Conservation (phyloP, 1,140 invertebrate species). For the Psilanteris sp. region DNA sequence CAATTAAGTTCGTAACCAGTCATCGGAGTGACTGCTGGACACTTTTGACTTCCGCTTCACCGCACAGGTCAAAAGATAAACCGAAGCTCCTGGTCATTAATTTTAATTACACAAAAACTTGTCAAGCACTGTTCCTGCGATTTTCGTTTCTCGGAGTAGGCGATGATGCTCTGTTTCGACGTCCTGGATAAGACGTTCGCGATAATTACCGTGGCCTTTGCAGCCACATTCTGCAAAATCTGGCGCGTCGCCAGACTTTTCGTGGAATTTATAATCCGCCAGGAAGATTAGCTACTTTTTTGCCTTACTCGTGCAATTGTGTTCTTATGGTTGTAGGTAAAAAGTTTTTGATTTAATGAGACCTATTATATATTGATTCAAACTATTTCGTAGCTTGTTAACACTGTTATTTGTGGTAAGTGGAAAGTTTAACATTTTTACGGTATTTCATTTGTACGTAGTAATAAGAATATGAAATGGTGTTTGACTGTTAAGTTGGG, state of each 20-base stretch:
- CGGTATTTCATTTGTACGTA: too few relatives aligned
- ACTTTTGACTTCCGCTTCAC: constrained; percentile 62
- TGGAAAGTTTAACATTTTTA: too few relatives aligned
- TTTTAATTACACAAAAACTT: constrained; percentile 65
- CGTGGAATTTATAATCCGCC: constrained; percentile 47
- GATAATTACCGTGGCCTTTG: constrained; percentile 53
- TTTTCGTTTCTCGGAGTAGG: constrained; percentile 47
- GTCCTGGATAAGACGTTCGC: constrained; percentile 45
- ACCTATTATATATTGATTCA: constrained; percentile 31
- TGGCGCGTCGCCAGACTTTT: constrained; percentile 50
- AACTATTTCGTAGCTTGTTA: constrained; percentile 34
- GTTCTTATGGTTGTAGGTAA: constrained; percentile 16
- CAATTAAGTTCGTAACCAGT: constrained; percentile 74
- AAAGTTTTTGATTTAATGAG: constrained; percentile 23
- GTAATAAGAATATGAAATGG: too few relatives aligned
- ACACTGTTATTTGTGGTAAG: constrained; percentile 6
- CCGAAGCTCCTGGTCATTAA: constrained; percentile 50
- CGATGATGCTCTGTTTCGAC: constrained; percentile 35
- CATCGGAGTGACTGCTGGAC: constrained; percentile 53
- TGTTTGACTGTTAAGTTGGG: too few relatives aligned
- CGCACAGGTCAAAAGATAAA: constrained; percentile 62
- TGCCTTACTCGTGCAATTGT: constrained; percentile 26
- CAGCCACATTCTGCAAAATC: constrained; percentile 32
- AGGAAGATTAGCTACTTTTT: constrained; percentile 44
- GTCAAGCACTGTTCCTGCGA: constrained; percentile 45